Evolutionary conservation across 2,797 vertebrate species (phyloP).

Genomic region (Columba guinea): DNA sequence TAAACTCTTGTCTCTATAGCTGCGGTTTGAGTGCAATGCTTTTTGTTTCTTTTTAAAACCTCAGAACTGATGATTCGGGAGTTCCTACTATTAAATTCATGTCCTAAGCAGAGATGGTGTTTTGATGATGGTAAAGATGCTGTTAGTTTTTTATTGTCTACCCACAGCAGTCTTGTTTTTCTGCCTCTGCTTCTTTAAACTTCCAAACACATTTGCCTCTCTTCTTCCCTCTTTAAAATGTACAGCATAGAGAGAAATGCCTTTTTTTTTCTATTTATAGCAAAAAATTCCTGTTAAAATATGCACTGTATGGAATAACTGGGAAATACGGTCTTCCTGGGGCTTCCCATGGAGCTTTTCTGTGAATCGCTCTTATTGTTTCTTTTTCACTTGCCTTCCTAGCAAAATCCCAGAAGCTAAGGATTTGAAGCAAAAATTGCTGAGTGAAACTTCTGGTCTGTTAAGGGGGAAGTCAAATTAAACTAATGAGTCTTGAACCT

Average conservation of each 20-base stretch:
- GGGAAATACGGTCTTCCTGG: accelerated
- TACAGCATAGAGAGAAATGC: not conserved
- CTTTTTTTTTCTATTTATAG: not conserved
- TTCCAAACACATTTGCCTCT: not conserved
- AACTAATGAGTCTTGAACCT: not conserved
- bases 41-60: not conserved
- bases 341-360: not conserved
- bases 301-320: not conserved
- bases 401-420: not conserved
- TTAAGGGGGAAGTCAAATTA: not conserved
- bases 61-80: not conserved
- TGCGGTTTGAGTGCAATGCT: not conserved
- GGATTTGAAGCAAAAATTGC: not conserved
- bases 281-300: not conserved
- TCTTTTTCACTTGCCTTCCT: not conserved
- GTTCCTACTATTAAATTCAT: not conserved
- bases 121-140: not conserved
- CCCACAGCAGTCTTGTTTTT: not conserved
- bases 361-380: not conserved
- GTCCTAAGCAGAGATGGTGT: not conserved
- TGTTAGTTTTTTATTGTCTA: not conserved
- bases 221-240: not conserved
- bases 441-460: not conserved
- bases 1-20: not conserved
- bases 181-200: not conserved